phyloP scores from a whole-genome alignment of 1,140 invertebrate genomes.

The Anadara kagoshimensis region DNA sequence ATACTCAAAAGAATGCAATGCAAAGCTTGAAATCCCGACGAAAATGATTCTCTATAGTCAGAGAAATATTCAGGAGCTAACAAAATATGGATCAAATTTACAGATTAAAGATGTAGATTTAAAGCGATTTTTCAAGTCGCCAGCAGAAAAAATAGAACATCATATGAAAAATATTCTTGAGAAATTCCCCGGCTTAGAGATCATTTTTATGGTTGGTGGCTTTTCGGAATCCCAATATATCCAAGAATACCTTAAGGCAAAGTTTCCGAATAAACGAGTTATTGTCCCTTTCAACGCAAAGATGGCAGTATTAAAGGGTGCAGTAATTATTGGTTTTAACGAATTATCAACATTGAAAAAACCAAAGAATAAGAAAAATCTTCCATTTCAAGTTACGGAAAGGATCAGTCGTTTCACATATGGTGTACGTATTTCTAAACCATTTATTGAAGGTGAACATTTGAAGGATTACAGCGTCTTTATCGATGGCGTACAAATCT shows the following conservation, averaged over 20 bases:
- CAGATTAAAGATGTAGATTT: not conserved
- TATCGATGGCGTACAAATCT: too few relatives aligned
- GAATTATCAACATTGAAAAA: too few relatives aligned
- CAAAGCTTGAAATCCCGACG: not conserved
- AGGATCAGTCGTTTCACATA: too few relatives aligned
- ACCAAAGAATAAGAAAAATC: too few relatives aligned
- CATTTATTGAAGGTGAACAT: too few relatives aligned
- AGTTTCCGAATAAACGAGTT: conserved; percentile 9
- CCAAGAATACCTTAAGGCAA: not conserved
- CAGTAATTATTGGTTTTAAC: not conserved
- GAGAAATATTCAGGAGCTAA: not conserved
- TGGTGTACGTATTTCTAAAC: too few relatives aligned
- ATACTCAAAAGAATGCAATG: not conserved
- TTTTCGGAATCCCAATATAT: conserved; percentile 21
- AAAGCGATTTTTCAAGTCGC: not conserved
- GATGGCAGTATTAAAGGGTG: conserved; percentile 10
- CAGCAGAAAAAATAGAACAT: not conserved
- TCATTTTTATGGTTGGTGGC: conserved; percentile 22
- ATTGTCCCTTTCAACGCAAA: conserved; percentile 5
- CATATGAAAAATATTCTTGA: not conserved
- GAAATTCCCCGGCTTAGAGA: not conserved
- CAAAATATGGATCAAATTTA: not conserved
- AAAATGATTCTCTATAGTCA: not conserved
- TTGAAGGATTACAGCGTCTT: too few relatives aligned
- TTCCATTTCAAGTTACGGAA: too few relatives aligned